A percentile compares a stretch with the other conserved stretches of the same genome.
These are phyloP conservation scores for Dromas ardeola DNA, from an alignment of 2,113 vertebrate genomes.

Conservation along the genomic window DNA sequence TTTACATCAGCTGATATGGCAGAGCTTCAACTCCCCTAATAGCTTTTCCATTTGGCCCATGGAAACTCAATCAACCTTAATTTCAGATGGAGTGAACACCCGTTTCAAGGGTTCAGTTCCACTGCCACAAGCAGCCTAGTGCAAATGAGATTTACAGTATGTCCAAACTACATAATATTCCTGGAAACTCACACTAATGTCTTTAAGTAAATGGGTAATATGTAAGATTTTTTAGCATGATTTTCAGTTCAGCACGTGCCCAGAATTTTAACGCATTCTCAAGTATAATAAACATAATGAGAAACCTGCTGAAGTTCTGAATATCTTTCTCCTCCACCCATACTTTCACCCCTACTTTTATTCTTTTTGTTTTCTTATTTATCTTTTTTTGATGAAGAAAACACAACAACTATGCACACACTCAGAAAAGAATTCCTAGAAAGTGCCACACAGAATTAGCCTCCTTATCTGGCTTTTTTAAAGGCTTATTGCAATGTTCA, in stretches of 20 bases:
- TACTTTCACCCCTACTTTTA: background rate
- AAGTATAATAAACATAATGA: fast-evolving
- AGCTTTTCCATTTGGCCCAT: background rate
- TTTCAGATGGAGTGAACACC: background rate
- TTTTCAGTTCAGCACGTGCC: background rate
- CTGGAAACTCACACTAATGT: background rate
- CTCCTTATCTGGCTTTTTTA: background rate
- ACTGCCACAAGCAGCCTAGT: background rate
- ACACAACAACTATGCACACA: background rate
- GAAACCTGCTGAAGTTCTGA: background rate
- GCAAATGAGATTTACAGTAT: background rate
- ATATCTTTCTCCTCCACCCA: background rate
- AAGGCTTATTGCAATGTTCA: background rate
- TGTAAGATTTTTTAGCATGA: background rate
- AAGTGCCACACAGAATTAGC: background rate
- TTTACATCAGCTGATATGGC: constrained; percentile 22
- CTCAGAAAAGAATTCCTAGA: background rate
- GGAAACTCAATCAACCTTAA: background rate
- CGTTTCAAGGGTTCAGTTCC: background rate
- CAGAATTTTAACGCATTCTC: background rate
- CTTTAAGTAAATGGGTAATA: background rate
- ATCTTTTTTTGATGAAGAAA: background rate
- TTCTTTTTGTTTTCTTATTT: background rate
- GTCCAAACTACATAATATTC: background rate
- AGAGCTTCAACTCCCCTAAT: background rate